Percentiles rank a stretch among this genome's conserved stretches.
Evolutionary conservation across 1,140 invertebrate genomes (phyloP).

Genomic region (Meloidogyne hapla): DNA sequence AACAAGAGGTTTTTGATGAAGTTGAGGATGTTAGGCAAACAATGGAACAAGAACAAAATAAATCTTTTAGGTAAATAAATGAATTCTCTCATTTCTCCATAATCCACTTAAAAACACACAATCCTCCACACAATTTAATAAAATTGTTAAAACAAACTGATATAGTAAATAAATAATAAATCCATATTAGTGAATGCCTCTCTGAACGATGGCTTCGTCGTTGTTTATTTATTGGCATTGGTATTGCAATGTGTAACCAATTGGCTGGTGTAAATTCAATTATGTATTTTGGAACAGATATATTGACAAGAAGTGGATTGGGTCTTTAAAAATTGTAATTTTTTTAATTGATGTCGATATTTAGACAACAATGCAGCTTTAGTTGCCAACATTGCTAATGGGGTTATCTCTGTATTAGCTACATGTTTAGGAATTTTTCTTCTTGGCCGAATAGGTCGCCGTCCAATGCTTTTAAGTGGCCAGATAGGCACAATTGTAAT

Average conservation of each 20-base stretch:
- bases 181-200: slow-evolving; percentile 11
- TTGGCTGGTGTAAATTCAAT: slow-evolving; percentile 29
- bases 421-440: slow-evolving; percentile 7
- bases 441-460: slow-evolving; percentile 13
- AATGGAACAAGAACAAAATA: slow-evolving; percentile 1
- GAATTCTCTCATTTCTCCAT: not conserved
- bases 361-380: slow-evolving; percentile 10
- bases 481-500: slow-evolving; percentile 18
- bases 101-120: no score
- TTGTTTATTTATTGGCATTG: slow-evolving; percentile 27
- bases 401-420: slow-evolving; percentile 22
- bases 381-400: slow-evolving; percentile 23
- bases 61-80: slow-evolving; percentile 10
- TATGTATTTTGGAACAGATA: slow-evolving; percentile 26
- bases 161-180: no score
- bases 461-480: slow-evolving; percentile 18
- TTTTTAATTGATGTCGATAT: not conserved
- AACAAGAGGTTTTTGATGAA: slow-evolving; percentile 12
- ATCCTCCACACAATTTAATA: no score
- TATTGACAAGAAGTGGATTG: slow-evolving; percentile 7
- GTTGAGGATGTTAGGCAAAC: slow-evolving; percentile 16
- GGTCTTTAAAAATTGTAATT: not conserved
- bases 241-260: slow-evolving; percentile 27
- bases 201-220: slow-evolving; percentile 17
- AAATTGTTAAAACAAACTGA: no score